Conservation (phyloP, 2,888 invertebrate genomes). For the Fragum sueziense region DNA sequence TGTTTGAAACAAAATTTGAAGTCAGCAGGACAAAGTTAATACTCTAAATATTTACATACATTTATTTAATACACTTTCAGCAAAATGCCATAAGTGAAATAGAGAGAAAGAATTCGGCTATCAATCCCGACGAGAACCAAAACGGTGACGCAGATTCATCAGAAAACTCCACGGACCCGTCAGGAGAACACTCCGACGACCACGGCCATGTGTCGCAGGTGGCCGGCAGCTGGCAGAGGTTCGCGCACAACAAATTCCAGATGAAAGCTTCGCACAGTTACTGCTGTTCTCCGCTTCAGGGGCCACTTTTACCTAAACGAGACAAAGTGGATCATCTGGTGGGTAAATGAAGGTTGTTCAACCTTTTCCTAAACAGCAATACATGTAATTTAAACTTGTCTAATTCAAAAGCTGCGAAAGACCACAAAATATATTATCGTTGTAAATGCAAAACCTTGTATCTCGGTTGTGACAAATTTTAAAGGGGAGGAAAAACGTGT, state of each 20-base stretch:
- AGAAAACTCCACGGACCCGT: constrained; percentile 58
- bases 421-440: too few species aligned
- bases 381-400: too few species aligned
- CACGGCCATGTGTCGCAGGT: constrained; percentile 42
- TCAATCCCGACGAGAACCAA: constrained; percentile 28
- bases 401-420: too few species aligned
- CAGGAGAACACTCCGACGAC: constrained; percentile 57
- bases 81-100: constrained; percentile 48
- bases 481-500: too few species aligned
- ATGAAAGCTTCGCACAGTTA: constrained; percentile 68
- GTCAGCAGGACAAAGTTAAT: too few species aligned
- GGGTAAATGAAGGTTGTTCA: too few species aligned
- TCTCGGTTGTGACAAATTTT: too few species aligned
- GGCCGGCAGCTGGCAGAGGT: constrained; percentile 69
- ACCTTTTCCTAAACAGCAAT: too few species aligned
- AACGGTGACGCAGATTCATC: constrained; percentile 54
- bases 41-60: too few species aligned
- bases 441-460: too few species aligned
- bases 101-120: constrained; percentile 45
- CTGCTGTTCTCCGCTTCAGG: constrained; percentile 69
- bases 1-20: too few species aligned
- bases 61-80: too few species aligned
- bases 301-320: constrained; percentile 68
- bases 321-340: constrained; percentile 72
- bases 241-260: constrained; percentile 72